Percentiles rank a stretch among this genome's conserved stretches.
Evolutionary conservation across 1,140 invertebrate genomes (phyloP).

Genomic region (Mactra quadrangularis): DNA sequence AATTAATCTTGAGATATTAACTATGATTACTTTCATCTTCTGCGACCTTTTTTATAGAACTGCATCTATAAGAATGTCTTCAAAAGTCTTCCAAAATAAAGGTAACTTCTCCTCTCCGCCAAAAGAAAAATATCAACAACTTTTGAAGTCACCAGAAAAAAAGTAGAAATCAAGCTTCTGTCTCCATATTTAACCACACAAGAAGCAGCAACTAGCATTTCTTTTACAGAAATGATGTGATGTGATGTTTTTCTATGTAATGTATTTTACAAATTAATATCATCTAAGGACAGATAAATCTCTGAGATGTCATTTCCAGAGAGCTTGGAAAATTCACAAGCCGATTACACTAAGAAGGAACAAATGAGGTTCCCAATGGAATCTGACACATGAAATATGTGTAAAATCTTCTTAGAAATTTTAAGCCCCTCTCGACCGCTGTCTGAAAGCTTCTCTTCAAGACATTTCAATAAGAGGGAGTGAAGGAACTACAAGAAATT

Average conservation of each 20-base stretch:
- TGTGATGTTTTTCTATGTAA: conserved; percentile 10
- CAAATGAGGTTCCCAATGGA: conserved; percentile 60
- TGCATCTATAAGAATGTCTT: no score
- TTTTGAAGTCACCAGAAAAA: no score
- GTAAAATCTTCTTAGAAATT: conserved; percentile 51
- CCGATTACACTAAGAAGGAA: conserved; percentile 58
- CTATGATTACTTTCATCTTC: no score
- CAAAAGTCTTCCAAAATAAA: no score
- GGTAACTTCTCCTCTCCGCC: no score
- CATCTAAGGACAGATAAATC: conserved; percentile 9
- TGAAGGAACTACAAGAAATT: neutral
- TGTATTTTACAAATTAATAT: neutral
- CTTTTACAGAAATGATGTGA: neutral
- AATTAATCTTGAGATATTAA: no score
- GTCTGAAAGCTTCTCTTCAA: neutral
- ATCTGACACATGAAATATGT: conserved; percentile 45
- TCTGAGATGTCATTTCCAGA: conserved; percentile 32
- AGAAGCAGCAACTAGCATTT: no score
- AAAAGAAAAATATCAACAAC: no score
- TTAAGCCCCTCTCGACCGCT: conserved; percentile 20
- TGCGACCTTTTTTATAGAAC: no score
- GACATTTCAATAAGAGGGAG: neutral
- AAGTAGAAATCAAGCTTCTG: no score
- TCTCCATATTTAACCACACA: no score
- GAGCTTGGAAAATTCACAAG: conserved; percentile 27